These are phyloP conservation scores for Discoglossus pictus DNA, from an alignment of 2,797 vertebrate genomes.

Conservation along the genomic window DNA sequence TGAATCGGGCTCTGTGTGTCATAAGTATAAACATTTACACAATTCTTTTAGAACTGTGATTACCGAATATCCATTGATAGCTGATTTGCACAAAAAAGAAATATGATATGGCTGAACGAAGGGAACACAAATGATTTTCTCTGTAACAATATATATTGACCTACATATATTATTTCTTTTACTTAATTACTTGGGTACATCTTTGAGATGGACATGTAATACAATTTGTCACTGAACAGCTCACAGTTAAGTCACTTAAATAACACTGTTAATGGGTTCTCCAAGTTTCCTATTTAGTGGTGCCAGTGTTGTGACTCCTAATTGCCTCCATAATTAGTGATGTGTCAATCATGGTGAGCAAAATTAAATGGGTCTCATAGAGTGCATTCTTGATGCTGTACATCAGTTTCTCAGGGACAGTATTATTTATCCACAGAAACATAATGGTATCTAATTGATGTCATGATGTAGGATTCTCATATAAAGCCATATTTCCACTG, in stretches of 20 bases:
- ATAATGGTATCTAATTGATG: slow-evolving; percentile 74
- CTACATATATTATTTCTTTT: slow-evolving; percentile 68
- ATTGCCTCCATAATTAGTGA: slow-evolving; percentile 96
- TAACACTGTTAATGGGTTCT: slow-evolving; percentile 92
- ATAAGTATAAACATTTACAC: too few species aligned
- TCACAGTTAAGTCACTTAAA: slow-evolving; percentile 96
- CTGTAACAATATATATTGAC: too few species aligned
- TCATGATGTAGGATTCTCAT: slow-evolving; percentile 70
- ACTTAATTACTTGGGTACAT: slow-evolving; percentile 95
- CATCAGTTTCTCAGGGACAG: slow-evolving; percentile 70
- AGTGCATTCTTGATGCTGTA: slow-evolving; percentile 74
- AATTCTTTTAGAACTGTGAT: too few species aligned
- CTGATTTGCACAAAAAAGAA: too few species aligned
- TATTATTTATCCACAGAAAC: slow-evolving; percentile 74
- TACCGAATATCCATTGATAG: too few species aligned
- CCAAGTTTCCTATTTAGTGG: slow-evolving; percentile 83
- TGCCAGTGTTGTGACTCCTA: slow-evolving; percentile 92
- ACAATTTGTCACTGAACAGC: slow-evolving; percentile 96
- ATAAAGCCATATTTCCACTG: slow-evolving; percentile 71
- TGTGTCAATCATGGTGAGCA: slow-evolving; percentile 90
- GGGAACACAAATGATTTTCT: too few species aligned
- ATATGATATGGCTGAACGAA: too few species aligned
- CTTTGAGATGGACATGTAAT: slow-evolving; percentile 88
- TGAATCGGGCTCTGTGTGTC: too few species aligned
- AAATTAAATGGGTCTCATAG: slow-evolving; percentile 81